Conservation (phyloP, 2,797 vertebrate genomes). For the Allobates femoralis region DNA sequence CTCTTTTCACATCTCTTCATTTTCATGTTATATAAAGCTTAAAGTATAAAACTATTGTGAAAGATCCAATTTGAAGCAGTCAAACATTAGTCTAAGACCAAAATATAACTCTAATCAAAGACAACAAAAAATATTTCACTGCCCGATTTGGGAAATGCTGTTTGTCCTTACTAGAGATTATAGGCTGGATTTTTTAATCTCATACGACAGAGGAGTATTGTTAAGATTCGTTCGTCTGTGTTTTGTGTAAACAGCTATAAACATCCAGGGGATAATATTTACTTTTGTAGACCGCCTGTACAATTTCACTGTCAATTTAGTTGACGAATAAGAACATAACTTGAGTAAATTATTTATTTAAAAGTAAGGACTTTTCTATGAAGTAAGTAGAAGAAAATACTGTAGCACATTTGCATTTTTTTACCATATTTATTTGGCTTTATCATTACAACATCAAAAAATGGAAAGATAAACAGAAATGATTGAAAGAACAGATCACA, state of each 20-base stretch:
- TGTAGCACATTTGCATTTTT: background rate
- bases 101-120: background rate
- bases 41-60: too few relatives aligned
- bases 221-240: background rate
- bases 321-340: constrained; percentile 4
- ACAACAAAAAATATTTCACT: background rate
- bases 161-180: background rate
- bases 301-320: constrained; percentile 22
- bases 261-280: background rate
- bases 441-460: background rate
- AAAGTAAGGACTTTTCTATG: constrained; percentile 1
- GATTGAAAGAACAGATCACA: background rate
- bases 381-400: background rate
- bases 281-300: constrained; percentile 1
- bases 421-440: background rate
- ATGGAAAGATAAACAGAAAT: background rate
- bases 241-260: background rate
- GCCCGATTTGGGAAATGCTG: background rate
- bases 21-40: too few relatives aligned
- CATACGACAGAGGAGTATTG: background rate
- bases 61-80: background rate
- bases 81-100: background rate
- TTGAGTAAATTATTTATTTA: constrained; percentile 20
- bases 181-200: background rate
- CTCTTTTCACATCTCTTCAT: too few relatives aligned